Percentiles rank a stretch among this genome's conserved stretches.
Conservation (phyloP, 2,797 vertebrate genomes). For the Macroramphosus scolopax region DNA sequence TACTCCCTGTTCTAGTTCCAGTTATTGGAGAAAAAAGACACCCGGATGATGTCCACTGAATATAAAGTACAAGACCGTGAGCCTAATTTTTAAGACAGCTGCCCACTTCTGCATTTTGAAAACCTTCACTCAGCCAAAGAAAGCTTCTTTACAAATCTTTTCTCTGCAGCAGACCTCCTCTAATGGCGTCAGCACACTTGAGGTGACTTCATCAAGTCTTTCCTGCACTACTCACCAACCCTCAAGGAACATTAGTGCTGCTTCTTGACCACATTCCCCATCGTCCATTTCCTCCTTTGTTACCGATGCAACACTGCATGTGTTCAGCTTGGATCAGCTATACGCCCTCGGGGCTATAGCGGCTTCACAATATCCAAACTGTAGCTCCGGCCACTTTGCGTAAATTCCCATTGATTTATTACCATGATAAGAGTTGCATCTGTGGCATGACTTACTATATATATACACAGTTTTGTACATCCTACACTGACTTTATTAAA, state of each 20-base stretch:
- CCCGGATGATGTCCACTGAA: background rate
- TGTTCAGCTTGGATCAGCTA: conserved; percentile 17
- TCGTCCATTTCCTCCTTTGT: conserved; percentile 37
- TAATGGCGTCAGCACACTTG: conserved; percentile 27
- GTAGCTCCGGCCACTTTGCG: conserved; percentile 5
- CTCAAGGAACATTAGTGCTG: conserved; percentile 42
- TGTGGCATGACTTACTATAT: background rate
- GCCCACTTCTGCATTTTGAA: conserved; percentile 13
- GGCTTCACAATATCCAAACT: conserved; percentile 12
- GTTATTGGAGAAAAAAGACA: background rate
- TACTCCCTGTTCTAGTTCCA: conserved; percentile 36
- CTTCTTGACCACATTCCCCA: conserved; percentile 39
- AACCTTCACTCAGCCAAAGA: conserved; percentile 31
- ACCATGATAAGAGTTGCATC: no score
- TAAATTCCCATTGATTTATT: conserved; percentile 17
- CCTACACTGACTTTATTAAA: no score
- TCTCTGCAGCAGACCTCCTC: conserved; percentile 6
- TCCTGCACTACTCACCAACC: conserved; percentile 21
- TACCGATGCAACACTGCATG: conserved; percentile 18
- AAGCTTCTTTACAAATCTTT: conserved; percentile 14
- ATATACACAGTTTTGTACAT: no score
- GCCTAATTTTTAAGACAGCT: background rate
- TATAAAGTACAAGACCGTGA: background rate
- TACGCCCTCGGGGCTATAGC: background rate
- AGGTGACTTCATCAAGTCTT: conserved; percentile 25